Conservation (phyloP, 2,797 vertebrate species). For the Cheirogaleus major region DNA sequence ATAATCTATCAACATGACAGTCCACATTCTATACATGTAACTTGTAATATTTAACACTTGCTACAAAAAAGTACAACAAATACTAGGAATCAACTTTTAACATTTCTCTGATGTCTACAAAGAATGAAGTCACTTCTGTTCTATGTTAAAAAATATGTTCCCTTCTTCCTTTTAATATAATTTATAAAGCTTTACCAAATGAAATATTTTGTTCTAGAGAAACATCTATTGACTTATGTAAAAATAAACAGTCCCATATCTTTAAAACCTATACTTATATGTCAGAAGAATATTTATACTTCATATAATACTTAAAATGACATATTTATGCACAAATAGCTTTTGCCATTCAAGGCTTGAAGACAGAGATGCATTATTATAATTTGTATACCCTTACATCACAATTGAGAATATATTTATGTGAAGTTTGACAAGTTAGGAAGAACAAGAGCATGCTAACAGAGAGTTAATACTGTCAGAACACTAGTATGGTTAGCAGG, state of each 20-base stretch:
- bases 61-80: conserved; percentile 62
- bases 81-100: conserved; percentile 48
- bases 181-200: conserved; percentile 73
- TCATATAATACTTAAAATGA: conserved; percentile 64
- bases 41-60: conserved; percentile 40
- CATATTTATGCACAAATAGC: conserved; percentile 61
- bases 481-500: neutral
- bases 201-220: conserved; percentile 71
- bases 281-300: conserved; percentile 69
- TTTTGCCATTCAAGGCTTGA: conserved; percentile 64
- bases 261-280: conserved; percentile 69
- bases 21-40: conserved; percentile 38
- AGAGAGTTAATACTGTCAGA: conserved; percentile 31
- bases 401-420: conserved; percentile 51
- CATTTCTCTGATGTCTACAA: conserved; percentile 64
- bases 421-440: conserved; percentile 41
- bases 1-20: conserved; percentile 20
- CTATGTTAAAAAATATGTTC: conserved; percentile 67
- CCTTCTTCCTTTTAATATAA: conserved; percentile 65
- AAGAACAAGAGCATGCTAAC: conserved; percentile 61
- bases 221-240: conserved; percentile 57
- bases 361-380: conserved; percentile 18
- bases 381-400: conserved; percentile 29
- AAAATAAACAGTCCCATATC: conserved; percentile 72
- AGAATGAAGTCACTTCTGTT: conserved; percentile 67